phyloP scores from a whole-genome alignment of 1,140 invertebrate genomes.

The Polypedilum vanderplanki region DNA sequence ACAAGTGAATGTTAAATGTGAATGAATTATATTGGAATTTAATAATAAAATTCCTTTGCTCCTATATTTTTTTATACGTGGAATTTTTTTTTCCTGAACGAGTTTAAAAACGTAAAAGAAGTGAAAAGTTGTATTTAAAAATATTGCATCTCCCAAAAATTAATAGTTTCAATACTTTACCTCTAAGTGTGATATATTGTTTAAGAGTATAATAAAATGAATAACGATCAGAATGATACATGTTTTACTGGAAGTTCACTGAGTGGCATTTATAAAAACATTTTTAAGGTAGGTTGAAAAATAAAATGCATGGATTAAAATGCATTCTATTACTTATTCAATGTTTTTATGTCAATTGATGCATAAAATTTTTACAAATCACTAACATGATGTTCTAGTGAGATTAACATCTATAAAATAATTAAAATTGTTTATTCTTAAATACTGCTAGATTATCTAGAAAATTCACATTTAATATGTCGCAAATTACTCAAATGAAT shows the following conservation, averaged over 20 bases:
- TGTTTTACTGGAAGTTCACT: slow-evolving; percentile 28
- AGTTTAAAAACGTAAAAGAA: too few relatives aligned
- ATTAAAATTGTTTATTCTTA: too few relatives aligned
- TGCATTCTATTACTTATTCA: not conserved
- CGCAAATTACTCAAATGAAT: not conserved
- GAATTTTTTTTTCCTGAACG: too few relatives aligned
- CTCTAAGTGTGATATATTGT: not conserved
- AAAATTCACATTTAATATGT: not conserved
- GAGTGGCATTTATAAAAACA: slow-evolving; percentile 29
- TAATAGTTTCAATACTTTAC: too few relatives aligned
- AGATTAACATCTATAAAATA: too few relatives aligned
- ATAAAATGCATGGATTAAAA: not conserved
- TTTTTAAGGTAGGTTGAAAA: slow-evolving; percentile 24
- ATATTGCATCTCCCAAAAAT: too few relatives aligned
- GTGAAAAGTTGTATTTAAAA: too few relatives aligned
- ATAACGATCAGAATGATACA: not conserved
- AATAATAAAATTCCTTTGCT: not conserved
- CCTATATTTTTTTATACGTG: too few relatives aligned
- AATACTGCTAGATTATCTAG: not conserved
- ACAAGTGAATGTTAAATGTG: not conserved
- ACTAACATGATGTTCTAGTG: not conserved
- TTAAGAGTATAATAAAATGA: slow-evolving; percentile 16
- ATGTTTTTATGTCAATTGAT: not conserved
- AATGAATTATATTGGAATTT: not conserved
- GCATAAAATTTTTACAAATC: not conserved